A percentile compares a stretch with the other conserved stretches of the same genome.
phyloP scores from a whole-genome alignment of 2,888 invertebrate genomes.

The Tricholauxania praeusta region DNA sequence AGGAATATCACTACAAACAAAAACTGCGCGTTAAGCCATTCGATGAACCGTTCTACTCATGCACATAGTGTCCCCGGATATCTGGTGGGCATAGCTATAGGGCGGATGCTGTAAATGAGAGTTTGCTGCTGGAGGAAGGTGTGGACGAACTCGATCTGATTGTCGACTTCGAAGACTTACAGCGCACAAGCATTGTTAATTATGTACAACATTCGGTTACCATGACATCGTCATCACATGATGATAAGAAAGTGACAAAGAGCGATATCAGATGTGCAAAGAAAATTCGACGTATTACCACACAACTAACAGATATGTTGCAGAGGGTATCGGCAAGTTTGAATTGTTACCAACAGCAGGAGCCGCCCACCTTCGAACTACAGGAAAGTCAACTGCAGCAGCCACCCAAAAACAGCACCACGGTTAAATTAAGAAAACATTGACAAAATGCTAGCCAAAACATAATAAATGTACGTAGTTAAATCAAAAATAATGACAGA shows the following conservation, averaged over 20 bases:
- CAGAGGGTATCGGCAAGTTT: conserved; percentile 55
- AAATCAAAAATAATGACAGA: conserved; percentile 15
- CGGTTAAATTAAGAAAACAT: too few relatives aligned
- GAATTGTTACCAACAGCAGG: conserved; percentile 55
- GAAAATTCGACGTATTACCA: conserved; percentile 50
- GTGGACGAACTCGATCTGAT: conserved; percentile 36
- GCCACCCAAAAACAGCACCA: not conserved
- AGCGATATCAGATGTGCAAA: not conserved
- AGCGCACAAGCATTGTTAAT: conserved; percentile 47
- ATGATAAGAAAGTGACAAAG: conserved; percentile 38
- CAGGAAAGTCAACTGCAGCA: conserved; percentile 40
- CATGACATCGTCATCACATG: conserved; percentile 37
- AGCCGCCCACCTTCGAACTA: conserved; percentile 38
- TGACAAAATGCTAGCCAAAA: too few relatives aligned
- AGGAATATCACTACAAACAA: conserved; percentile 97
- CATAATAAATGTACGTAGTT: not conserved
- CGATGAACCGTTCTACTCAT: conserved; percentile 69
- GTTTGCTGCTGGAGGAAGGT: conserved; percentile 20
- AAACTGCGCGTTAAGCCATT: conserved; percentile 85
- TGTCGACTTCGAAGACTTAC: conserved; percentile 55
- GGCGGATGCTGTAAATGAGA: conserved; percentile 27
- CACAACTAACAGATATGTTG: conserved; percentile 51
- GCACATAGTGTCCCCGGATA: conserved; percentile 58
- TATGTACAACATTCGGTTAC: conserved; percentile 41
- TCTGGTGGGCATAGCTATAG: conserved; percentile 31